Base-by-base conservation (phyloP, 2,888 invertebrate genomes). In the Oscheius sp. region DNA sequence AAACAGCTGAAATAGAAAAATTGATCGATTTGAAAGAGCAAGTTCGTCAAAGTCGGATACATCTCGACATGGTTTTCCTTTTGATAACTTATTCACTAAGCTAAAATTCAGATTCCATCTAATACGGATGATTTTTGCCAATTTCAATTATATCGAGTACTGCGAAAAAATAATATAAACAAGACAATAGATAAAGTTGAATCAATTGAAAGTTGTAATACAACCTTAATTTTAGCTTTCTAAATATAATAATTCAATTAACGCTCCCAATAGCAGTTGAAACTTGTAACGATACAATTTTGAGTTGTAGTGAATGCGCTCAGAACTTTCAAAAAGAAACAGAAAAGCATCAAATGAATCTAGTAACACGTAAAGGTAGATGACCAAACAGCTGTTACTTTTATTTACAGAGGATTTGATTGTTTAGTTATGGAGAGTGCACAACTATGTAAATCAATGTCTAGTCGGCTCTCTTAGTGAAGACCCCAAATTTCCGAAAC, bases 381-480 rank as follows among this genome's bases (percentile, higher is more conserved):
- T 54, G 36, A 17, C 22, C 14, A 14, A 26, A 54, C n/a, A n/a
- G 20, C 9, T 56, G 36, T 17, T n/a, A n/a, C n/a, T 56, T 33
- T 30, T 2, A 20, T n/a, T 90, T 61, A 90, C 91, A 78, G 91
- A 92, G 67, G 92, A 93, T 70, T 91, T 88, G 20, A 90, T 95
- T 0, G 87, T 95, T 44, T 97, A 95, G 95, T 88, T 97, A 26
- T 97, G 96, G 96, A 90, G 90, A 81, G 92, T 93, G 0, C 96
- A 97, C 86, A 97, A 97, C 87, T 85, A 91, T 87, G 96, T 94
- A 0, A 98, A 98, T 87, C 88, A 91, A 74, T 90, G 96, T 77
- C 88, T 98, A 28, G 90, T 92, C 24, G 93, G 93, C 0, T 94
- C 86, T n/a, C 81, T 80, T 1, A 93, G 94, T 0, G 95, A 96